These are phyloP conservation scores for Atherinosoma microstoma DNA, from an alignment of 2,797 vertebrate genomes.

Conservation along the genomic window DNA sequence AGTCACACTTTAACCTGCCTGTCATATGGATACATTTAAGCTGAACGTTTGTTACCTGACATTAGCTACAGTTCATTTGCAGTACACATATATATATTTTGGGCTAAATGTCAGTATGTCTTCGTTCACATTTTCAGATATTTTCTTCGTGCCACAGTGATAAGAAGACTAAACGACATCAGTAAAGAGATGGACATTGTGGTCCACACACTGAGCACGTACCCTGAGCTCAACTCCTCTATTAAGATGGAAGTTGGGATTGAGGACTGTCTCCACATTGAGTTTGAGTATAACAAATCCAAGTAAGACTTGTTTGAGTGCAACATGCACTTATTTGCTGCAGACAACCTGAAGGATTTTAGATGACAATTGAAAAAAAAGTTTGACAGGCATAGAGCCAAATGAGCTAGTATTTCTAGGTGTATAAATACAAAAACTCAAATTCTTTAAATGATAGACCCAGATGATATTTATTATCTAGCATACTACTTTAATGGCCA, in stretches of 20 bases:
- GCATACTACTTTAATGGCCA: neutral
- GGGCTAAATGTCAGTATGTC: neutral
- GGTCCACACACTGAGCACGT: slow-evolving; percentile 95
- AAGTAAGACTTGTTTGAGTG: slow-evolving; percentile 86
- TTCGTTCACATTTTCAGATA: slow-evolving; percentile 83
- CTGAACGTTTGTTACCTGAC: neutral
- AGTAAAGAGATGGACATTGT: slow-evolving; percentile 98
- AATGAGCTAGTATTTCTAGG: neutral
- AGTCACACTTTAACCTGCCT: slow-evolving; percentile 43
- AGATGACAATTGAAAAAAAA: neutral
- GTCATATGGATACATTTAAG: neutral
- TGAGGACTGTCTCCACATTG: slow-evolving; percentile 98
- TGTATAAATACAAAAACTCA: neutral
- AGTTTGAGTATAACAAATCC: slow-evolving; percentile 99
- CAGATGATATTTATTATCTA: neutral
- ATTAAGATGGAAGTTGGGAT: slow-evolving; percentile 99
- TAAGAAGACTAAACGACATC: slow-evolving; percentile 94
- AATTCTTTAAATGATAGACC: neutral
- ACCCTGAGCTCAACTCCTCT: slow-evolving; percentile 97
- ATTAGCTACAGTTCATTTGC: neutral
- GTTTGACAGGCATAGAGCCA: neutral
- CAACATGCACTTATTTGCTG: neutral
- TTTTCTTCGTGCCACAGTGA: slow-evolving; percentile 96
- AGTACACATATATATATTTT: neutral
- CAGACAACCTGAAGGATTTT: neutral